Percentiles rank a stretch among this genome's conserved stretches.
These are phyloP conservation scores for Apteryx mantelli DNA, from an alignment of 2,113 vertebrate species.

Conservation along the genomic window DNA sequence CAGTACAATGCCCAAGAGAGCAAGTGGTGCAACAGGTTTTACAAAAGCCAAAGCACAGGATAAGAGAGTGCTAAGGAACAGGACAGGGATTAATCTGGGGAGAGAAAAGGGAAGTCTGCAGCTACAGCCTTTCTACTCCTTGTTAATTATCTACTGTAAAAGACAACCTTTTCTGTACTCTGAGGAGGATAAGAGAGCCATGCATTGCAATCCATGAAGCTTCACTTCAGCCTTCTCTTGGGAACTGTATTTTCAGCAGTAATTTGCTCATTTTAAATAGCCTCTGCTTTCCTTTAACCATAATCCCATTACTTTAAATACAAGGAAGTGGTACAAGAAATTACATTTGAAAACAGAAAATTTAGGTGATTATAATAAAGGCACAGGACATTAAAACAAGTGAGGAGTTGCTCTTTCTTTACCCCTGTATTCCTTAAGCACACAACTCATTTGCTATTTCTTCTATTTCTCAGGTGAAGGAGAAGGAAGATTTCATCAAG, in stretches of 20 bases:
- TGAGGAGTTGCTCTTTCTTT: not conserved
- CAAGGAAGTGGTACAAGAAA: not conserved
- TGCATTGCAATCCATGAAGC: not conserved
- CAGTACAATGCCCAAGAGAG: not conserved
- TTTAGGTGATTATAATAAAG: not conserved
- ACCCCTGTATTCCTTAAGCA: not conserved
- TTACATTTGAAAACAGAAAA: not conserved
- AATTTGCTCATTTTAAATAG: not conserved
- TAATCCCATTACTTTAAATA: not conserved
- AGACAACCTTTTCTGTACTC: not conserved
- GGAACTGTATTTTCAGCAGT: not conserved
- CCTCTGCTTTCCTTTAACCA: not conserved
- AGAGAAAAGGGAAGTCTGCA: not conserved
- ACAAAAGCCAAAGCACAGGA: not conserved
- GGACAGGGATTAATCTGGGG: not conserved
- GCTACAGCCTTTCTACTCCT: not conserved
- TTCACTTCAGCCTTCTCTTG: not conserved
- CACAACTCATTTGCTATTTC: not conserved
- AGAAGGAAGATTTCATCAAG: not conserved
- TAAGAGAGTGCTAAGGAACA: not conserved
- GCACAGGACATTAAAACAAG: not conserved
- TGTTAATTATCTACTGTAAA: not conserved
- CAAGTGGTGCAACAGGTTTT: not conserved
- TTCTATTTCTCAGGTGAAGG: not conserved
- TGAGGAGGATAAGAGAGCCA: not conserved